phyloP scores from a whole-genome alignment of 1,140 invertebrate species.

The Drosophila willistoni region DNA sequence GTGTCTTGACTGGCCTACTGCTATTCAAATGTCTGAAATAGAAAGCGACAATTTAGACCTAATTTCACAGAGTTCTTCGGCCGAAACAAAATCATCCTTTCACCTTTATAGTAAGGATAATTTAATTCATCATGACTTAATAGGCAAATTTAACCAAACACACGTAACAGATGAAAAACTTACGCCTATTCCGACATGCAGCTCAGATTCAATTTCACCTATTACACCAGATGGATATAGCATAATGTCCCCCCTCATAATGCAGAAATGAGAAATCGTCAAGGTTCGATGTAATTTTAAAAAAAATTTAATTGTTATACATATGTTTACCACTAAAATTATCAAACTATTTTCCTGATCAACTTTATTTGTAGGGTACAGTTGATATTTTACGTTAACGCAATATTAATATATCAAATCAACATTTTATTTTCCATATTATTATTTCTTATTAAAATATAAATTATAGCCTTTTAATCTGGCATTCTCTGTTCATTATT shows the following conservation, averaged over 20 bases:
- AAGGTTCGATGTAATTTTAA: too few species aligned
- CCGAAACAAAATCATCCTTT: conserved; percentile 28
- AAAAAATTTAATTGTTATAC: too few species aligned
- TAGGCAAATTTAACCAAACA: not conserved
- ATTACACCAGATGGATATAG: conserved; percentile 72
- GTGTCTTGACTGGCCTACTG: conserved; percentile 90
- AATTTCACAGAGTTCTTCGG: conserved; percentile 31
- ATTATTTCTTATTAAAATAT: too few species aligned
- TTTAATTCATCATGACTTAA: not conserved
- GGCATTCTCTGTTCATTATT: too few species aligned
- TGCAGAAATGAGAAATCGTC: too few species aligned
- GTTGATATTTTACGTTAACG: too few species aligned
- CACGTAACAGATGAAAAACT: not conserved
- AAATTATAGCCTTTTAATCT: too few species aligned
- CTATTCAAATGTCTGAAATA: conserved; percentile 85
- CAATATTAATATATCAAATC: too few species aligned
- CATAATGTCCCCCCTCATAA: conserved; percentile 70
- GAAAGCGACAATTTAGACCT: conserved; percentile 62
- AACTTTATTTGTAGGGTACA: too few species aligned
- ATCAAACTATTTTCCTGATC: too few species aligned
- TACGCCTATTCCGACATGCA: not conserved
- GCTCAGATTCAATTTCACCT: conserved; percentile 26
- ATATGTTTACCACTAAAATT: too few species aligned
- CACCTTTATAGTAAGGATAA: not conserved
- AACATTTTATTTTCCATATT: too few species aligned